Percentiles rank a stretch among this genome's conserved stretches.
Evolutionary conservation across 2,797 vertebrate genomes (phyloP).

Genomic region (Austrolebias charrua): DNA sequence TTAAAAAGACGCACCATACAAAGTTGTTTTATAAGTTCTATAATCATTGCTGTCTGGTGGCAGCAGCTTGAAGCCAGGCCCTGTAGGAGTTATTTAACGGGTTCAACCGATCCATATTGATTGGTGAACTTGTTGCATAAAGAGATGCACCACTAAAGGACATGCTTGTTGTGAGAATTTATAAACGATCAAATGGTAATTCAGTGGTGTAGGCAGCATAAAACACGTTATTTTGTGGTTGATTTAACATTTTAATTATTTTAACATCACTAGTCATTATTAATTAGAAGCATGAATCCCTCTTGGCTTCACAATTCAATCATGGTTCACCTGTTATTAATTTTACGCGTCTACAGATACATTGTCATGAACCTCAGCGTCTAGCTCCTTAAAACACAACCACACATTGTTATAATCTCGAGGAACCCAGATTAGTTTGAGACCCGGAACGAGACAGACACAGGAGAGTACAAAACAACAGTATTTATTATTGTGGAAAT

Average conservation of each 20-base stretch:
- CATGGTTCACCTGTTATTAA: neutral
- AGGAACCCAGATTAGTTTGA: too few relatives aligned
- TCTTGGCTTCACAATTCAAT: neutral
- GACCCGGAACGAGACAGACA: too few relatives aligned
- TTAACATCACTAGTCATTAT: neutral
- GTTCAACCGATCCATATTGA: too few relatives aligned
- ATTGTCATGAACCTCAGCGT: neutral
- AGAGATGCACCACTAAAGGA: too few relatives aligned
- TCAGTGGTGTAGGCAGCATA: neutral
- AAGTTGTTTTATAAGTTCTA: too few relatives aligned
- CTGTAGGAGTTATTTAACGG: neutral
- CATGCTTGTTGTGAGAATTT: neutral
- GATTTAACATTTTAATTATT: neutral
- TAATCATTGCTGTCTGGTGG: neutral
- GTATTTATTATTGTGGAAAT: too few relatives aligned
- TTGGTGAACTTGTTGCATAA: neutral
- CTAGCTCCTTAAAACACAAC: neutral
- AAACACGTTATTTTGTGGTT: neutral
- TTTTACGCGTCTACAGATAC: neutral
- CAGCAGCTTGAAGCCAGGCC: neutral
- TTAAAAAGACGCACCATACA: too few relatives aligned
- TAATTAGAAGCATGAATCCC: neutral
- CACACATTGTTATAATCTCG: too few relatives aligned
- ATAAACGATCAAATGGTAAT: neutral
- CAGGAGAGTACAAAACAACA: too few relatives aligned